A percentile compares a stretch with the other conserved stretches of the same genome.
phyloP scores from a whole-genome alignment of 2,797 vertebrate species.

The Premnoplex brunnescens region DNA sequence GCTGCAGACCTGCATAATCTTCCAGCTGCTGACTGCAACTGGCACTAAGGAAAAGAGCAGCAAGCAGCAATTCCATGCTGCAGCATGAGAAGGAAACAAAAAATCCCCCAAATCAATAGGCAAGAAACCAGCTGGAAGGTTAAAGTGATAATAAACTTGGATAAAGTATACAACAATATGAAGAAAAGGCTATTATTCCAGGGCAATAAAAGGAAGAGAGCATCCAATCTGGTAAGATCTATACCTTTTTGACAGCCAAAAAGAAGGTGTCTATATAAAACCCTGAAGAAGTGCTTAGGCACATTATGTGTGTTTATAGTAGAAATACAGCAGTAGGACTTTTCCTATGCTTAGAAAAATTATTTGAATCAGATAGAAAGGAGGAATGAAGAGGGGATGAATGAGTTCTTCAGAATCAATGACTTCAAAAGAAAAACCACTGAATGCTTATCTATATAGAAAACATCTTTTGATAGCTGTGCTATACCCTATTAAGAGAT shows the following conservation, averaged over 20 bases:
- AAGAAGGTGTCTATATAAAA: background rate
- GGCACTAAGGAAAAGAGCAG: background rate
- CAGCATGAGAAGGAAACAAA: background rate
- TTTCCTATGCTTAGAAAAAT: background rate
- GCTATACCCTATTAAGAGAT: background rate
- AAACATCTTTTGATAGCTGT: background rate
- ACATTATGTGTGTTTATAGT: background rate
- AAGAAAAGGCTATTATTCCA: background rate
- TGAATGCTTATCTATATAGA: background rate
- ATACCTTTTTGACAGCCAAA: background rate
- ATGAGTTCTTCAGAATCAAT: background rate
- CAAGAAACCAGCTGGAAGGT: background rate
- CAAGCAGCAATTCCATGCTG: background rate
- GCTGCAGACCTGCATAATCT: background rate
- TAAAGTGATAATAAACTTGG: background rate
- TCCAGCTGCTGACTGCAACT: conserved; percentile 22
- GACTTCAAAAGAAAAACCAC: background rate
- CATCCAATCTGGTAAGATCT: background rate
- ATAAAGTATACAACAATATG: background rate
- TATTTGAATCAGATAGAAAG: background rate
- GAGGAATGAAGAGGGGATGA: background rate
- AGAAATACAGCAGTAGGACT: background rate
- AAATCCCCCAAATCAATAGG: background rate
- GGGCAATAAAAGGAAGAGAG: background rate
- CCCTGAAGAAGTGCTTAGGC: background rate